Percentiles rank a stretch among this genome's conserved stretches.
These are phyloP conservation scores for Nephrotoma guestfalica DNA, from an alignment of 2,888 invertebrate species.

Conservation along the genomic window DNA sequence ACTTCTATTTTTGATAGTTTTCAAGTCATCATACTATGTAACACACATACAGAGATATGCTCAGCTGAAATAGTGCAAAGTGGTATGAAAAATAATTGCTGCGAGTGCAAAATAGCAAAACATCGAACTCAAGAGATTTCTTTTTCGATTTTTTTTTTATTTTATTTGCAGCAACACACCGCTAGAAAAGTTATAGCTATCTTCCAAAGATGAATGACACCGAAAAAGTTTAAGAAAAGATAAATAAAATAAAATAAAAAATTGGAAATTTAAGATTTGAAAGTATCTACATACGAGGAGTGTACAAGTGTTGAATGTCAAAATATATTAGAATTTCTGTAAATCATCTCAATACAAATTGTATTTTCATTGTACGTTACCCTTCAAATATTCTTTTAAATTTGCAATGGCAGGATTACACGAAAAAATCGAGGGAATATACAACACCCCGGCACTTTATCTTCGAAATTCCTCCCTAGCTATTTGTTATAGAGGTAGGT, in stretches of 20 bases:
- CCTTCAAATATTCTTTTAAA: not conserved
- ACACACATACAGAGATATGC: not conserved
- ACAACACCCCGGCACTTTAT: not conserved
- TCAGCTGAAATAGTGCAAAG: not conserved
- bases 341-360: not conserved
- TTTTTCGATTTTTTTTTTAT: not conserved
- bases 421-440: not conserved
- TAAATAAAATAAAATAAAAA: not conserved
- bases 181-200: not conserved
- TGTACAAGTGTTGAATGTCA: not conserved
- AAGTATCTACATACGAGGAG: not conserved
- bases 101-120: not conserved
- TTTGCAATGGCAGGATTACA: not conserved
- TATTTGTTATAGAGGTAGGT: too few species aligned
- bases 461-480: not conserved
- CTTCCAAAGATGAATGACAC: not conserved
- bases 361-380: not conserved
- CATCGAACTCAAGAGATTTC: not conserved
- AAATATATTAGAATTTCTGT: not conserved
- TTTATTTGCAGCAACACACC: not conserved
- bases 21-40: not conserved
- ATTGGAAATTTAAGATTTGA: not conserved
- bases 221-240: not conserved
- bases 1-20: not conserved
- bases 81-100: not conserved